Evolutionary conservation across 2,888 invertebrate genomes (phyloP).

Genomic region (Pherbina coryleti): DNA sequence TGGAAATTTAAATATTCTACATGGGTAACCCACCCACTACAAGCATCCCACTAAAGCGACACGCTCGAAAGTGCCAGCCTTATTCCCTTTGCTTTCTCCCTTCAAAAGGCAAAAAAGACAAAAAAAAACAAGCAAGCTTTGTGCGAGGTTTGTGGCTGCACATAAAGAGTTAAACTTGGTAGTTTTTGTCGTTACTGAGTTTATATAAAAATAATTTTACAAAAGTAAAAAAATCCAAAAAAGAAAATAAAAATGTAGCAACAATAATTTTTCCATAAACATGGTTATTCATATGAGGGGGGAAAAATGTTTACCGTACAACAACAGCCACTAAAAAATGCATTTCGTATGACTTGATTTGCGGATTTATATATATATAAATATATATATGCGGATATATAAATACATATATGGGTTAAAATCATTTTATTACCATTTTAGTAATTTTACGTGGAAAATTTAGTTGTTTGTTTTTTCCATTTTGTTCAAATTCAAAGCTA

Average conservation of each 20-base stretch:
- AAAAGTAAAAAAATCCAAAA: not conserved
- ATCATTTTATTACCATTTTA: not conserved
- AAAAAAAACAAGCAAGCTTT: too few species aligned
- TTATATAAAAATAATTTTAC: not conserved
- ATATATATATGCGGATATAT: too few species aligned
- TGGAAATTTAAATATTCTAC: slow-evolving; percentile 27
- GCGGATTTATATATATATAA: not conserved
- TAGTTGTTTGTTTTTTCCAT: not conserved
- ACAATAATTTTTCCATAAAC: slow-evolving; percentile 5
- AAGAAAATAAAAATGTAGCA: not conserved
- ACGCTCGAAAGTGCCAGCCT: not conserved
- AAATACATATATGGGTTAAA: not conserved
- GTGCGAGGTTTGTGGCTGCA: not conserved
- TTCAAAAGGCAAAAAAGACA: not conserved
- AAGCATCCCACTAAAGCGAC: not conserved
- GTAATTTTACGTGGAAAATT: not conserved
- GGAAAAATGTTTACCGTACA: not conserved
- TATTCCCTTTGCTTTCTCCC: not conserved
- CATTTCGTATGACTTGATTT: slow-evolving; percentile 1
- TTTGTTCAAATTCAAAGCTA: not conserved
- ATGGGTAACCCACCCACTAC: not conserved
- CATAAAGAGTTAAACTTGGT: not conserved
- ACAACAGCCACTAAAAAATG: not conserved
- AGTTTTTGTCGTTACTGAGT: not conserved
- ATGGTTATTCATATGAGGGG: slow-evolving; percentile 1